Evolutionary conservation across 1,140 invertebrate species (phyloP).

Genomic region (Theocolax elegans): DNA sequence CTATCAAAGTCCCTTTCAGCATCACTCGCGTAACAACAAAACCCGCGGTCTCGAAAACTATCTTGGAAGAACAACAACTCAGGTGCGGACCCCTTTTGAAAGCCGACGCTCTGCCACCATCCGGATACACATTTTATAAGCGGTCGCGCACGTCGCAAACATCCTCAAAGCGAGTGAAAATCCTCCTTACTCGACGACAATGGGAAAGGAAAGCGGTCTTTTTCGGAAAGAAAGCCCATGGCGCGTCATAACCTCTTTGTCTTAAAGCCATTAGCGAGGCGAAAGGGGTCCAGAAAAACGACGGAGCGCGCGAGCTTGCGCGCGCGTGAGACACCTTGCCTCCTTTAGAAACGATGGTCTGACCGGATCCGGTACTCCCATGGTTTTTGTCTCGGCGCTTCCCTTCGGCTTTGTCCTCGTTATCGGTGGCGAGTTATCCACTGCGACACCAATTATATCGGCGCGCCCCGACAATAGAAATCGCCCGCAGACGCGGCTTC

Average conservation of each 20-base stretch:
- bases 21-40: no score
- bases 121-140: constrained; percentile 19
- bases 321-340: no score
- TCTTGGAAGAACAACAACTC: no score
- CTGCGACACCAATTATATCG: constrained; percentile 33
- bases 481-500: constrained; percentile 5
- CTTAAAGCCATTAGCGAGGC: constrained; percentile 26
- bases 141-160: constrained; percentile 1
- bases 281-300: neutral
- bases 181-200: neutral
- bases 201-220: neutral
- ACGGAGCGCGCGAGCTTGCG: neutral
- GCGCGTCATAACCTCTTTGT: constrained; percentile 8
- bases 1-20: no score
- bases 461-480: constrained; percentile 22
- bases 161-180: neutral
- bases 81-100: no score
- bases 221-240: neutral
- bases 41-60: no score
- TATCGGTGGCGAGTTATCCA: neutral
- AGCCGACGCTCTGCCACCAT: no score
- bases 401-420: neutral
- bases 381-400: neutral
- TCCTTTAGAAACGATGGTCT: no score
- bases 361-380: neutral